Evolutionary conservation across 2,797 vertebrate species (phyloP).

Genomic region (Decapterus maruadsi): DNA sequence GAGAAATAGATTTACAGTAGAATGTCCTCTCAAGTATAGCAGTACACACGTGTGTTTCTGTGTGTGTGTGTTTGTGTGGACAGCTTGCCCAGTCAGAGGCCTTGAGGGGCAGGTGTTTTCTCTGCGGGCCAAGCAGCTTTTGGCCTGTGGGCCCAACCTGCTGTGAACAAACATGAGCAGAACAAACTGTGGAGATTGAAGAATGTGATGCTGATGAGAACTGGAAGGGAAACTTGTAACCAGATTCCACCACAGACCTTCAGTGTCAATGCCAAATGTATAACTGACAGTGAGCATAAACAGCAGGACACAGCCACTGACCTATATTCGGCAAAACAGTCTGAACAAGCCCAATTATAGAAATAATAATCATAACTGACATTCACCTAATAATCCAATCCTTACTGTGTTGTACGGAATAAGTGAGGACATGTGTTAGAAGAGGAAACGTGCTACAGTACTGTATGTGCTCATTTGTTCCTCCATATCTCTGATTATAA

Average conservation of each 20-base stretch:
- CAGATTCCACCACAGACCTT: slow-evolving; percentile 42
- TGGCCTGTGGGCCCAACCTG: slow-evolving; percentile 59
- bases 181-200: slow-evolving; percentile 74
- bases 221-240: slow-evolving; percentile 55
- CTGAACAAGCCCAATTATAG: background rate
- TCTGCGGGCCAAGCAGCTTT: slow-evolving; percentile 72
- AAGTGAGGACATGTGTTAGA: background rate
- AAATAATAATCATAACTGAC: too few species aligned
- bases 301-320: slow-evolving; percentile 37
- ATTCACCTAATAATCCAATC: too few species aligned
- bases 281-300: slow-evolving; percentile 19
- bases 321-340: slow-evolving; percentile 37
- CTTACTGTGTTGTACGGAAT: background rate
- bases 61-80: slow-evolving; percentile 37
- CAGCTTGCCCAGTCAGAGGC: slow-evolving; percentile 42
- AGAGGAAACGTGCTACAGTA: background rate
- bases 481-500: background rate
- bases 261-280: slow-evolving; percentile 29
- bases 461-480: background rate
- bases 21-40: slow-evolving; percentile 44
- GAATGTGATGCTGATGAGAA: slow-evolving; percentile 74
- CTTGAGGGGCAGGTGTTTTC: slow-evolving; percentile 82
- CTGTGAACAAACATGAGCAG: slow-evolving; percentile 77
- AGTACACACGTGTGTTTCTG: slow-evolving; percentile 29
- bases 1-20: slow-evolving; percentile 9